A percentile compares a stretch with the other conserved stretches of the same genome.
Evolutionary conservation across 2,888 invertebrate genomes (phyloP).

Genomic region (Drosophila planitibia): DNA sequence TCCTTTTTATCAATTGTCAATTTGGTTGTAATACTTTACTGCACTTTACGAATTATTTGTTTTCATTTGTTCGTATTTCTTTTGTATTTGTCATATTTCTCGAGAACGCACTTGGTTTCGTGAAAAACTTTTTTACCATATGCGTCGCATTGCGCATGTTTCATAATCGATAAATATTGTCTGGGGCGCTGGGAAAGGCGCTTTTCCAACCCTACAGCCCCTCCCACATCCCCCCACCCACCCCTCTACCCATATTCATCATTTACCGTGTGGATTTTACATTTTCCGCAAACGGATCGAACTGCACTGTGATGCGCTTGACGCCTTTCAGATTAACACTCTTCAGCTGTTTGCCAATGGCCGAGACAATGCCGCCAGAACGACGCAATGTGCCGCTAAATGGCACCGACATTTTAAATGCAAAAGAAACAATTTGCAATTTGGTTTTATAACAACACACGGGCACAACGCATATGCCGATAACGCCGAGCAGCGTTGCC

Average conservation of each 20-base stretch:
- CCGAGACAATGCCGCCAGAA: slow-evolving; percentile 90
- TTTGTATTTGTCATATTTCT: slow-evolving; percentile 28
- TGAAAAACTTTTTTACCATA: slow-evolving; percentile 60
- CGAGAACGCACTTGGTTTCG: slow-evolving; percentile 48
- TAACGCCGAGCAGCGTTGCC: slow-evolving; percentile 33
- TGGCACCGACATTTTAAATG: slow-evolving; percentile 88
- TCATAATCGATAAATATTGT: slow-evolving; percentile 67
- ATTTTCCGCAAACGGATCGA: slow-evolving; percentile 93
- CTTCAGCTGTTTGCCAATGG: slow-evolving; percentile 90
- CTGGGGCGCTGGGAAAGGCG: slow-evolving; percentile 52
- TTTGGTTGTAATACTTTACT: slow-evolving; percentile 17
- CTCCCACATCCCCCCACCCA: background rate
- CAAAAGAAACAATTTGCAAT: slow-evolving; percentile 22
- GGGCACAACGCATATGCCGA: slow-evolving; percentile 34
- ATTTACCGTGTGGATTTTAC: slow-evolving; percentile 87
- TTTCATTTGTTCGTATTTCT: slow-evolving; percentile 23
- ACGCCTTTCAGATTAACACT: slow-evolving; percentile 91
- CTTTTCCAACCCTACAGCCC: slow-evolving; percentile 57
- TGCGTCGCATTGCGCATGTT: slow-evolving; percentile 66
- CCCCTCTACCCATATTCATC: slow-evolving; percentile 3
- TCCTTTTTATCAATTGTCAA: background rate
- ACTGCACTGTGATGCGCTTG: slow-evolving; percentile 91
- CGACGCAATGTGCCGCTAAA: slow-evolving; percentile 89
- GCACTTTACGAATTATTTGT: slow-evolving; percentile 35
- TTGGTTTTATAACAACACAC: slow-evolving; percentile 62